Percentiles rank a stretch among this genome's conserved stretches.
Conservation (phyloP, 2,888 invertebrate genomes). For the Brenthis daphne region DNA sequence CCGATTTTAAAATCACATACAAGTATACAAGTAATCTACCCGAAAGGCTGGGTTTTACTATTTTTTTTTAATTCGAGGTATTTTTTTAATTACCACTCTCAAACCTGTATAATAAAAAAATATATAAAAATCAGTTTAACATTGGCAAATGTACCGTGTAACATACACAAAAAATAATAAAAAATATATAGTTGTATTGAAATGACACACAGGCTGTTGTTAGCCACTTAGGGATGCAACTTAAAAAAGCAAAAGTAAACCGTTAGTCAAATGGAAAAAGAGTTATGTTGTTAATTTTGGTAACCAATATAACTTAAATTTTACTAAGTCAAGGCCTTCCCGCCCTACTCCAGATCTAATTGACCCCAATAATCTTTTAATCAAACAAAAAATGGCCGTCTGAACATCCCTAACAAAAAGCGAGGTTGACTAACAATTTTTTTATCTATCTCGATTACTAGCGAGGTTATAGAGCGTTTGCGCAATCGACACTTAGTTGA, state of each 20-base stretch:
- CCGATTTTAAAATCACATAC: no score
- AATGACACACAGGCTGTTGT: no score
- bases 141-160: neutral
- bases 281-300: neutral
- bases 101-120: neutral
- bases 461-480: slow-evolving; percentile 52
- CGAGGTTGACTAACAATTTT: slow-evolving; percentile 57
- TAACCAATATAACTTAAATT: slow-evolving; percentile 1
- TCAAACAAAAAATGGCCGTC: slow-evolving; percentile 57
- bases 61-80: no score
- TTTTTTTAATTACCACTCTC: no score
- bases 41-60: no score
- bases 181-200: neutral
- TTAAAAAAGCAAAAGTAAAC: no score
- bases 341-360: slow-evolving; percentile 50
- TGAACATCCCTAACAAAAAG: slow-evolving; percentile 62
- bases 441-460: slow-evolving; percentile 46
- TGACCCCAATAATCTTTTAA: slow-evolving; percentile 51
- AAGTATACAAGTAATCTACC: no score
- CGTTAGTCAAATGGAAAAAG: no score
- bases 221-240: no score
- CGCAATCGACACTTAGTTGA: slow-evolving; percentile 44
- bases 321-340: slow-evolving; percentile 48
- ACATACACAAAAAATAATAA: neutral
- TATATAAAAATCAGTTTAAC: neutral